Evolutionary conservation across 2,888 invertebrate species (phyloP).

Genomic region (Allolobophora icterica): DNA sequence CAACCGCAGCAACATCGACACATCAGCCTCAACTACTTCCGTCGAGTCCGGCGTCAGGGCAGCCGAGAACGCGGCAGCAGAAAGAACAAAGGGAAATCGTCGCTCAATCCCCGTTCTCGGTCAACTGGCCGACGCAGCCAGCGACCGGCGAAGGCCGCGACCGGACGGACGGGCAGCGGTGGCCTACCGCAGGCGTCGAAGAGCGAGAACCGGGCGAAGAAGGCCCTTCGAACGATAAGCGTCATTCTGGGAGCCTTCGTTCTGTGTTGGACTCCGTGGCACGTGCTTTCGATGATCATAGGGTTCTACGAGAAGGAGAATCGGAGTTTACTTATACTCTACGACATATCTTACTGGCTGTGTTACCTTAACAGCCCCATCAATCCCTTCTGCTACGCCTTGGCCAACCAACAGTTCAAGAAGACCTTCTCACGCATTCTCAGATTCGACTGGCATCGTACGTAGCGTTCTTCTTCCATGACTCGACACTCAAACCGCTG

Average conservation of each 20-base stretch:
- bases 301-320: constrained; percentile 74
- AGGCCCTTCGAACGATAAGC: constrained; percentile 96
- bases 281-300: constrained; percentile 91
- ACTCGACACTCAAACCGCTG: not conserved
- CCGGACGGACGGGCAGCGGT: not conserved
- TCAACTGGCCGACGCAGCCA: not conserved
- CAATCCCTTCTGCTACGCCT: constrained; percentile 97
- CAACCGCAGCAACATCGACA: not conserved
- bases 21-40: constrained; percentile 26
- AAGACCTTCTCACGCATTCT: constrained; percentile 95
- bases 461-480: constrained; percentile 46
- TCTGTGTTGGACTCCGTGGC: constrained; percentile 99
- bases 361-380: constrained; percentile 83
- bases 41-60: not conserved
- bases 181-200: constrained; percentile 66
- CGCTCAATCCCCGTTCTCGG: not conserved
- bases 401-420: constrained; percentile 99
- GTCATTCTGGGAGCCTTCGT: constrained; percentile 97
- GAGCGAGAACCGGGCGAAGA: constrained; percentile 96
- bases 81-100: not conserved
- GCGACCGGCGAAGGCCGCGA: not conserved
- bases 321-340: constrained; percentile 47
- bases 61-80: not conserved
- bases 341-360: constrained; percentile 69
- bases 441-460: constrained; percentile 77